These are phyloP conservation scores for Odontocolon sp. DNA, from an alignment of 2,888 invertebrate genomes.

Conservation along the genomic window DNA sequence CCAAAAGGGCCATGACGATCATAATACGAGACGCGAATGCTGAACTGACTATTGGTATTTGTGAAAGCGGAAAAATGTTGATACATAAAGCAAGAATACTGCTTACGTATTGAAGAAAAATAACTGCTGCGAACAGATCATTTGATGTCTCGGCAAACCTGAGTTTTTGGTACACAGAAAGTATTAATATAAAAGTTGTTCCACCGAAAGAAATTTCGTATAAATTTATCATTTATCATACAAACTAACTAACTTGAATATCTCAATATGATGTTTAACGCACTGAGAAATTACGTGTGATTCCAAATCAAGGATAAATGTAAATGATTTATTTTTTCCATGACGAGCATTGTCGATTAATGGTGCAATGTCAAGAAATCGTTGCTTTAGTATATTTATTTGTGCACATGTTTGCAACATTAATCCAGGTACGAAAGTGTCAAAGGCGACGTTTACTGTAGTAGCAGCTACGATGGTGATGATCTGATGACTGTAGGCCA, in stretches of 20 bases:
- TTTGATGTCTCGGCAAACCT: slow-evolving; percentile 58
- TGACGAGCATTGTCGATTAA: slow-evolving; percentile 24
- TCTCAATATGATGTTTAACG: slow-evolving; percentile 54
- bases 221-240: background rate
- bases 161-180: background rate
- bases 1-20: slow-evolving; percentile 59
- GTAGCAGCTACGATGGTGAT: slow-evolving; percentile 19
- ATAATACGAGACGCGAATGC: slow-evolving; percentile 50
- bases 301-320: background rate
- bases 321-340: background rate
- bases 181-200: background rate
- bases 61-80: slow-evolving; percentile 61
- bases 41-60: slow-evolving; percentile 51
- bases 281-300: slow-evolving; percentile 26
- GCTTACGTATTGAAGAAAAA: slow-evolving; percentile 59
- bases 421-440: slow-evolving; percentile 60
- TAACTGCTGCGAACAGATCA: slow-evolving; percentile 55
- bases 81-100: slow-evolving; percentile 63
- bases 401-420: slow-evolving; percentile 62
- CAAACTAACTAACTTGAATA: slow-evolving; percentile 49
- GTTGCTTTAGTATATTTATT: slow-evolving; percentile 59
- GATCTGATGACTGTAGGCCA: slow-evolving; percentile 52
- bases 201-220: background rate
- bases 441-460: slow-evolving; percentile 57
- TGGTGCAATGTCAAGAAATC: slow-evolving; percentile 52